Base-by-base conservation (phyloP, 2,888 invertebrate genomes). In the Protodeltote pygarga region DNA sequence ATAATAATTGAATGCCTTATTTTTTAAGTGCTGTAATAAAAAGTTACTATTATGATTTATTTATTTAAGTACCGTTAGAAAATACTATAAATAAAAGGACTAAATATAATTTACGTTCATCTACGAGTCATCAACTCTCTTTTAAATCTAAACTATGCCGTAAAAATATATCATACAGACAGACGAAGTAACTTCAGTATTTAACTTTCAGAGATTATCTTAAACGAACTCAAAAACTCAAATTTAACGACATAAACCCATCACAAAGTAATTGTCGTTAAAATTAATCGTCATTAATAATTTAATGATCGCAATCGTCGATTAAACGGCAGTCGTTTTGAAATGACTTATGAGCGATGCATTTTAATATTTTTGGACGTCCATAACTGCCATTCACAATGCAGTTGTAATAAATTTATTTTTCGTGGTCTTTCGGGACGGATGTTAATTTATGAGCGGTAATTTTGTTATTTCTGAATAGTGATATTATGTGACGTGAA, bases 361-460 rank as follows among this genome's bases (percentile, higher is more conserved):
- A 46, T 47, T 52, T 50, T 47, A 46, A 46, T 42, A 47, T 52
- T 53, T n/a, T 40, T 44, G 21, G 17, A 41, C 54, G 14, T 13
- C 40, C 40, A 35, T 48, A 51, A 40, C 32, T 29, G 23, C 11
- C 16, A 16, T 13, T 35, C 50, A 58, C 60, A 50, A 27, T 58
- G 64, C 64, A 34, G 25, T 17, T 9, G 35, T 24, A 11, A 40
- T 62, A 60, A 65, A 63, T 65, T 60, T 49, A 52, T 65, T 44
- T 38, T 28, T 21, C 32, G 13, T 17, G 8, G 3, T 17, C 13
- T 27, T n/a, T n/a, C n/a, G n/a, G n/a, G n/a, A 24, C 11, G 16
- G 33, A 16, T 27, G 23, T 13, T 23, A 8, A 32, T 58, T 59
- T 42, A 60, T 50, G 13, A 25, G 14, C 15, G 21, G 10, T 55